phyloP scores from a whole-genome alignment of 2,888 invertebrate species.

The Dascillus cervinus region DNA sequence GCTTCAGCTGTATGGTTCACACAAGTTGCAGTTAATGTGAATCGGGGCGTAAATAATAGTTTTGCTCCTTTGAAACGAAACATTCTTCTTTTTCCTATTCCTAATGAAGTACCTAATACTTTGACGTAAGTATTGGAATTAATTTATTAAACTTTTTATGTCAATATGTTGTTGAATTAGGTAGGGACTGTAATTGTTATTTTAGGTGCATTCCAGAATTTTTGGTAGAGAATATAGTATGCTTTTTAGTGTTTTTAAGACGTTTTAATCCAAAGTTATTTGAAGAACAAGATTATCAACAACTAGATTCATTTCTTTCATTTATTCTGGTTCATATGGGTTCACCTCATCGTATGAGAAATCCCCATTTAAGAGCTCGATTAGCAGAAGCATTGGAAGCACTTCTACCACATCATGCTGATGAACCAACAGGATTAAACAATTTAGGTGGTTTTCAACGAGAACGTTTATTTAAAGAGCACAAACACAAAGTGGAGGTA shows the following conservation, averaged over 20 bases:
- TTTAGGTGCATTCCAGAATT: constrained; percentile 82
- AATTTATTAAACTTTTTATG: constrained; percentile 1
- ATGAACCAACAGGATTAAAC: constrained; percentile 44
- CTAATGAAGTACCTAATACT: constrained; percentile 56
- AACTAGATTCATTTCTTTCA: constrained; percentile 63
- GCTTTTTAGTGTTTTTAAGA: constrained; percentile 68
- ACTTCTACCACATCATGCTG: constrained; percentile 65
- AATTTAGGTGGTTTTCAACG: constrained; percentile 51
- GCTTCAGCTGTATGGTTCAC: constrained; percentile 79
- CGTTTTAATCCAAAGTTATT: constrained; percentile 55
- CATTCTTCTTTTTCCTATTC: constrained; percentile 56
- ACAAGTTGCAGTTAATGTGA: constrained; percentile 62
- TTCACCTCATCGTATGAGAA: constrained; percentile 62
- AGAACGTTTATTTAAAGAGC: constrained; percentile 67
- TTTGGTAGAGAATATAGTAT: constrained; percentile 79
- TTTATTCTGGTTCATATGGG: constrained; percentile 86
- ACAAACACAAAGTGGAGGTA: constrained; percentile 65
- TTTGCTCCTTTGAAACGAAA: constrained; percentile 56
- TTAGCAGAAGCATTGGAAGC: constrained; percentile 85
- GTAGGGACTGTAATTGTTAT: too few species aligned
- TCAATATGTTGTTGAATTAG: too few species aligned
- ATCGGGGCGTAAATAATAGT: too few species aligned
- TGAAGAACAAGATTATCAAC: constrained; percentile 57
- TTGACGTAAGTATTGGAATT: constrained; percentile 48
- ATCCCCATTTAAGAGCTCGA: constrained; percentile 87